Conservation (phyloP, 2,888 invertebrate species). For the Ochropleura plecta region DNA sequence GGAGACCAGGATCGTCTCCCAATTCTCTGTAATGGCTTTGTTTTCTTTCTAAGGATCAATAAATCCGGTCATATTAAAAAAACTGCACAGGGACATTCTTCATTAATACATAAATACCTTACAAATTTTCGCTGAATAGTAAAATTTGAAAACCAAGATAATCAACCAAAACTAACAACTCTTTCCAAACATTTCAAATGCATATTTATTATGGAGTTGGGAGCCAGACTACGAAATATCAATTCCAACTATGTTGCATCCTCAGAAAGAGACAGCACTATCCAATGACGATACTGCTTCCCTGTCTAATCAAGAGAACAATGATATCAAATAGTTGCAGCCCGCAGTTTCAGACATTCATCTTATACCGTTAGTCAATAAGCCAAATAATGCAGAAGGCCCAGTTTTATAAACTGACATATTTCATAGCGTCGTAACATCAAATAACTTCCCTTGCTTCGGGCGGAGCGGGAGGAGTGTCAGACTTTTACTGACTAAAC, state of each 20-base stretch:
- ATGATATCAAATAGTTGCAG: slow-evolving; percentile 56
- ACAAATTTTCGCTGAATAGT: too few species aligned
- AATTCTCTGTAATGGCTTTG: too few species aligned
- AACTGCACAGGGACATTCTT: too few species aligned
- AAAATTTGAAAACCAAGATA: not conserved
- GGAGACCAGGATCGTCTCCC: too few species aligned
- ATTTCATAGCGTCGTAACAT: too few species aligned
- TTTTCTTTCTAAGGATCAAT: too few species aligned
- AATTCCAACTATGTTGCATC: not conserved
- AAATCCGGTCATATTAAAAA: too few species aligned
- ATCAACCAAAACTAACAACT: not conserved
- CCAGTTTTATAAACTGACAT: not conserved
- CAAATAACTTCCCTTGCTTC: too few species aligned
- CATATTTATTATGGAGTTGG: not conserved
- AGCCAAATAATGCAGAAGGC: slow-evolving; percentile 12
- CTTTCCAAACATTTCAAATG: not conserved
- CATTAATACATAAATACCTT: too few species aligned
- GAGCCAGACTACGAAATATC: not conserved
- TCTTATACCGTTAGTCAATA: slow-evolving; percentile 35
- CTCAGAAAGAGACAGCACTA: slow-evolving; percentile 19
- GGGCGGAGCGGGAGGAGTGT: too few species aligned
- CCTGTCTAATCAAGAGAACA: slow-evolving; percentile 49
- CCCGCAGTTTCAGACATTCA: slow-evolving; percentile 46
- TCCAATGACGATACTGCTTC: slow-evolving; percentile 12
- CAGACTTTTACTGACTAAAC: too few species aligned